Evolutionary conservation across 2,888 invertebrate species (phyloP).

Genomic region (Acholoe squamosa): DNA sequence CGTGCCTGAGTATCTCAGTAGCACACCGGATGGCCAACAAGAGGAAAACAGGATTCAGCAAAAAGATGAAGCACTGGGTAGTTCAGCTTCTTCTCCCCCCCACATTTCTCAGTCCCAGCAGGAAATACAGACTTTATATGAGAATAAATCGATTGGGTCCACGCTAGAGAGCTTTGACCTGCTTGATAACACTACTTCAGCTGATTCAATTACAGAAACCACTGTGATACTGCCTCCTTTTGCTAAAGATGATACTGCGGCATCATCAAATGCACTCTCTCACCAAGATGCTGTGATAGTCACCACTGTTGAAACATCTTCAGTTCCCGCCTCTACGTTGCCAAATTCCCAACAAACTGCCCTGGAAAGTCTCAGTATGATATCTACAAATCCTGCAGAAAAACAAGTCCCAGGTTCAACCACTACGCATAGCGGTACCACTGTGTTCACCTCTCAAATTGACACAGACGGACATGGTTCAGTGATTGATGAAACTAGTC

Average conservation of each 20-base stretch:
- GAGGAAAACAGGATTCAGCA: neutral
- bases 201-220: neutral
- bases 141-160: neutral
- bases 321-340: neutral
- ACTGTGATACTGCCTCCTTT: slow-evolving; percentile 42
- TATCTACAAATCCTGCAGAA: neutral
- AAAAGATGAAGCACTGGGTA: no score
- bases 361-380: neutral
- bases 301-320: neutral
- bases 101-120: neutral
- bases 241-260: neutral
- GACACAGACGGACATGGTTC: neutral
- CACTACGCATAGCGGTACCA: neutral
- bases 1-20: slow-evolving; percentile 4
- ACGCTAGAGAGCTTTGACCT: neutral
- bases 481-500: slow-evolving; percentile 31
- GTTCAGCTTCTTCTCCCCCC: no score
- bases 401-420: neutral
- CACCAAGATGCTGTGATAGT: slow-evolving; percentile 49
- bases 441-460: neutral
- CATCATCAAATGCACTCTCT: neutral
- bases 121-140: neutral
- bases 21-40: neutral
- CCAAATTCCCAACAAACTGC: neutral
- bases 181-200: slow-evolving; percentile 7